Evolutionary conservation across 2,797 vertebrate species (phyloP).

Genomic region (Sebastes trivittatus): DNA sequence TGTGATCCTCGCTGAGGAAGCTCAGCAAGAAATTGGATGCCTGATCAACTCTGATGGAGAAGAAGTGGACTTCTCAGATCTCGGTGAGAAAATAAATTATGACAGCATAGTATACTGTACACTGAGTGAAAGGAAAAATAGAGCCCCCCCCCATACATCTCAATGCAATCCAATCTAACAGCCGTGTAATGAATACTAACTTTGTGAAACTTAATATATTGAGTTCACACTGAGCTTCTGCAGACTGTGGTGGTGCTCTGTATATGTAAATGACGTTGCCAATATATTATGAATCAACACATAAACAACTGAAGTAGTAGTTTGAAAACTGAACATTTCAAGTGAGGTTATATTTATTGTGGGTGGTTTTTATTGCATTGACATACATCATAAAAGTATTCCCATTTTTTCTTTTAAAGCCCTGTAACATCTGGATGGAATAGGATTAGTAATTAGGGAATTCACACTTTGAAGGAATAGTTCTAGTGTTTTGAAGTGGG

Average conservation of each 20-base stretch:
- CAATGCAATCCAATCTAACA: neutral
- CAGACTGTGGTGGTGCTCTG: neutral
- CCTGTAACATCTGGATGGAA: neutral
- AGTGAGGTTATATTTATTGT: neutral
- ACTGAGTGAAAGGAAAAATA: neutral
- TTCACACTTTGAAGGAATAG: neutral
- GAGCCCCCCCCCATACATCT: neutral
- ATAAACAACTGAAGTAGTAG: neutral
- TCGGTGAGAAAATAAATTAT: slow-evolving; percentile 51
- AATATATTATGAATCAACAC: neutral
- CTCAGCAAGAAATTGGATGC: slow-evolving; percentile 73
- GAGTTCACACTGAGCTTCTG: neutral
- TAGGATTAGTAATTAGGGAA: neutral
- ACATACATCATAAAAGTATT: neutral
- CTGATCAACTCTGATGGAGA: slow-evolving; percentile 83
- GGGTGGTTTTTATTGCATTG: neutral
- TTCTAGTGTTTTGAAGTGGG: no score
- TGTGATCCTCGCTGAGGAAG: slow-evolving; percentile 55
- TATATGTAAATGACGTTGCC: neutral
- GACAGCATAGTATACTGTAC: neutral
- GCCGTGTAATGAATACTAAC: neutral
- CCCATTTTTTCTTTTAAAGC: neutral
- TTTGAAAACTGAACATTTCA: neutral
- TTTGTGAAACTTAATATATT: neutral
- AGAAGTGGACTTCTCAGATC: slow-evolving; percentile 74